phyloP scores from a whole-genome alignment of 2,113 vertebrate genomes.

The Tachuris rubrigastra region DNA sequence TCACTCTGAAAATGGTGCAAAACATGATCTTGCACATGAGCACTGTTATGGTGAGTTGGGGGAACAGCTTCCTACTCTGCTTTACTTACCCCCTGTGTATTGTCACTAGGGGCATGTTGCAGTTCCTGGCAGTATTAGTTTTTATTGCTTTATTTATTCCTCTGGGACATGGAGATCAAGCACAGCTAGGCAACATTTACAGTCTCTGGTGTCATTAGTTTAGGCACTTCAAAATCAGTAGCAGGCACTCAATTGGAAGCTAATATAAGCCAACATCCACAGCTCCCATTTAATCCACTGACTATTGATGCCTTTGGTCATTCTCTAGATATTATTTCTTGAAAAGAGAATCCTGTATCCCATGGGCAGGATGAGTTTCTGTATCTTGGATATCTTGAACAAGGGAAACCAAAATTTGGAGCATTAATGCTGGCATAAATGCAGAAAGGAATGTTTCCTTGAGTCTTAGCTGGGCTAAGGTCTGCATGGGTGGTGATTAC shows the following conservation, averaged over 20 bases:
- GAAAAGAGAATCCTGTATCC: not conserved
- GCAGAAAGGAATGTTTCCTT: not conserved
- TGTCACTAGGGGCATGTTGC: not conserved
- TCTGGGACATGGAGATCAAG: not conserved
- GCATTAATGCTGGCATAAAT: not conserved
- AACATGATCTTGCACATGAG: not conserved
- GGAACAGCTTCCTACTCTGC: not conserved
- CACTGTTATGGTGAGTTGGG: not conserved
- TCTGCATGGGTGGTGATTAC: not conserved
- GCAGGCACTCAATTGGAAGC: not conserved
- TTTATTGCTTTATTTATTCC: not conserved
- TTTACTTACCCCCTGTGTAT: not conserved
- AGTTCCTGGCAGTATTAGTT: not conserved
- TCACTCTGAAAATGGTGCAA: not conserved
- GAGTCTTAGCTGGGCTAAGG: not conserved
- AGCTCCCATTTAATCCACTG: not conserved
- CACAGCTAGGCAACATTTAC: not conserved
- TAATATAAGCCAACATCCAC: not conserved
- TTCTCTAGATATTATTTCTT: not conserved
- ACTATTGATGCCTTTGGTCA: not conserved
- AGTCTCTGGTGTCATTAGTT: not conserved
- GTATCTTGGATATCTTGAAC: not conserved
- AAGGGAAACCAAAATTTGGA: not conserved
- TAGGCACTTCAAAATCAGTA: conserved; percentile 8
- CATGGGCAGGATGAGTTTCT: not conserved